Percentiles rank a stretch among this genome's conserved stretches.
Conservation (phyloP, 2,797 vertebrate genomes). For the Cuculus canorus region DNA sequence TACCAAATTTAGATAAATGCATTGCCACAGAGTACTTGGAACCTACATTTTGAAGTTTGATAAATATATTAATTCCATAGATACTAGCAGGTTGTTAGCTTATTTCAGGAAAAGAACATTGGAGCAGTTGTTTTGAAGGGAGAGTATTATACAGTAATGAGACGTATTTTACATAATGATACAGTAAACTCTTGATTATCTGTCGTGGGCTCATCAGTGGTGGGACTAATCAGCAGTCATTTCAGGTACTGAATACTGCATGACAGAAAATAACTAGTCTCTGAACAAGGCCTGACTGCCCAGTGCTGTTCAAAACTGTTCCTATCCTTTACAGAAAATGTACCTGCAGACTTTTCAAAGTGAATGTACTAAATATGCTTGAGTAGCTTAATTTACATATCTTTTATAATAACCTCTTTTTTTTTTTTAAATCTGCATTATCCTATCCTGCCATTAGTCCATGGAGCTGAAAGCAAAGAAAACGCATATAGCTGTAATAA, state of each 20-base stretch:
- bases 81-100: not conserved
- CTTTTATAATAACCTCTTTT: not conserved
- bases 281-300: not conserved
- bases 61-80: not conserved
- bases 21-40: not conserved
- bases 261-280: not conserved
- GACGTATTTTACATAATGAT: not conserved
- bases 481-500: not conserved
- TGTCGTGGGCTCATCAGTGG: not conserved
- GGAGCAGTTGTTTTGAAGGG: not conserved
- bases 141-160: not conserved
- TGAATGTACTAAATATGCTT: not conserved
- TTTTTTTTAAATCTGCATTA: not conserved
- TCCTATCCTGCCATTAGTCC: not conserved
- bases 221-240: not conserved
- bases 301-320: not conserved
- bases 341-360: not conserved
- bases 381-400: not conserved
- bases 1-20: not conserved
- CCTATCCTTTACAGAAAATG: not conserved
- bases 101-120: not conserved
- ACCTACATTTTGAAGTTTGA: not conserved
- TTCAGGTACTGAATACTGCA: not conserved
- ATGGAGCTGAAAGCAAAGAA: not conserved
- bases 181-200: not conserved